A percentile compares a stretch with the other conserved stretches of the same genome.
Conservation (phyloP, 2,797 vertebrate genomes). For the Enteromius argenteus region DNA sequence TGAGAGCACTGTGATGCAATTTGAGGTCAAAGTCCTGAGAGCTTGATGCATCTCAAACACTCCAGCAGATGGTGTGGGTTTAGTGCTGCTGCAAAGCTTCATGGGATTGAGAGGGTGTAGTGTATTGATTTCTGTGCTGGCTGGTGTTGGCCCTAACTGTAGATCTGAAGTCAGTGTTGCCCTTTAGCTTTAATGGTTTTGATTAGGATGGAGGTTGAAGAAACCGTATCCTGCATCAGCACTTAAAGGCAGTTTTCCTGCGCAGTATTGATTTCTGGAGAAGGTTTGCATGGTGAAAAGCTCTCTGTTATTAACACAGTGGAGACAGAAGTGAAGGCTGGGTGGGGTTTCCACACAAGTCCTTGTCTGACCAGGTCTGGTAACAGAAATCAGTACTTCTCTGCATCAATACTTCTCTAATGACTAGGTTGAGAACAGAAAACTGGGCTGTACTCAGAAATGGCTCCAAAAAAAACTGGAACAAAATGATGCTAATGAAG, state of each 20-base stretch:
- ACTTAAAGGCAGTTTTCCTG: slow-evolving; percentile 38
- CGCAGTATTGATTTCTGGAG: slow-evolving; percentile 49
- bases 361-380: slow-evolving; percentile 13
- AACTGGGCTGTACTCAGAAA: neutral
- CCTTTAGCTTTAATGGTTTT: slow-evolving; percentile 53
- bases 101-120: slow-evolving; percentile 45
- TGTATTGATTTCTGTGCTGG: slow-evolving; percentile 52
- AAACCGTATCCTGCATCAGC: slow-evolving; percentile 49
- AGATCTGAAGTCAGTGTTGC: slow-evolving; percentile 43
- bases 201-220: slow-evolving; percentile 52
- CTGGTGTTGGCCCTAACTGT: slow-evolving; percentile 21
- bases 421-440: slow-evolving; percentile 1
- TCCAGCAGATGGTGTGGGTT: slow-evolving; percentile 69
- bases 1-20: slow-evolving; percentile 69
- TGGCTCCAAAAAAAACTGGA: no score
- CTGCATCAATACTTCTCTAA: slow-evolving; percentile 15
- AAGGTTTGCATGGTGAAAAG: slow-evolving; percentile 34
- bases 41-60: slow-evolving; percentile 69
- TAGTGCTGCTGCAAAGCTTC: slow-evolving; percentile 56
- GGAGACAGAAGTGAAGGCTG: slow-evolving; percentile 12
- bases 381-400: neutral
- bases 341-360: slow-evolving; percentile 15
- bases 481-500: neutral
- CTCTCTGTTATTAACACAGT: slow-evolving; percentile 43
- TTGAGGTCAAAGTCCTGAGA: slow-evolving; percentile 76